phyloP scores from a whole-genome alignment of 1,140 invertebrate genomes.

The Drosophila insularis region DNA sequence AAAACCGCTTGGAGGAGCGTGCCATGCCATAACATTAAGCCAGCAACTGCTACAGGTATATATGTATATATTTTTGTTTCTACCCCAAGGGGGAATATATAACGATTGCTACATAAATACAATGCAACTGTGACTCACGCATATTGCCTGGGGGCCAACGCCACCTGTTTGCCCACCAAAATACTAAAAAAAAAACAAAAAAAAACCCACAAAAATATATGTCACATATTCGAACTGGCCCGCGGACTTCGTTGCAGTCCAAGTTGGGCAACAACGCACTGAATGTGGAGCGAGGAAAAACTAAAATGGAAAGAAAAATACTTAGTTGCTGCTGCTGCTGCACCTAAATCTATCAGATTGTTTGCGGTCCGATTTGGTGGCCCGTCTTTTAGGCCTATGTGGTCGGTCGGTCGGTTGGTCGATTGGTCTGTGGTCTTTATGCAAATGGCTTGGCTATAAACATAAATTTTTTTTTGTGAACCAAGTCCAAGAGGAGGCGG shows the following conservation, averaged over 20 bases:
- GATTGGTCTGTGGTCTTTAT: conserved; percentile 52
- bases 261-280: conserved; percentile 60
- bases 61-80: background rate
- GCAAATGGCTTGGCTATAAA: conserved; percentile 58
- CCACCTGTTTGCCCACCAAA: conserved; percentile 54
- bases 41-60: background rate
- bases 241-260: conserved; percentile 7
- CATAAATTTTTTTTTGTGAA: conserved; percentile 44
- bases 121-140: conserved; percentile 42
- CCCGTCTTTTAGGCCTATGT: conserved; percentile 3
- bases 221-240: conserved; percentile 49
- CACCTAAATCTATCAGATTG: conserved; percentile 40
- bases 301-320: conserved; percentile 53
- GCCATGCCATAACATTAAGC: conserved; percentile 21
- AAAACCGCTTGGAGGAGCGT: conserved; percentile 36
- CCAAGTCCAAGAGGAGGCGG: conserved; percentile 17
- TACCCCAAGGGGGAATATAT: conserved; percentile 37
- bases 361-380: conserved; percentile 9
- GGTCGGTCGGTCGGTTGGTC: too few relatives aligned
- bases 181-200: conserved; percentile 8
- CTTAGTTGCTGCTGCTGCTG: conserved; percentile 46
- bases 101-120: conserved; percentile 39
- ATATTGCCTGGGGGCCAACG: conserved; percentile 26
- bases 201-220: conserved; percentile 21
- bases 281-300: conserved; percentile 50